A percentile compares a stretch with the other conserved stretches of the same genome.
Evolutionary conservation across 35 echinoderm and acorn worm genomes (phyloP).

Genomic region (Heliocidaris erythrogramma): DNA sequence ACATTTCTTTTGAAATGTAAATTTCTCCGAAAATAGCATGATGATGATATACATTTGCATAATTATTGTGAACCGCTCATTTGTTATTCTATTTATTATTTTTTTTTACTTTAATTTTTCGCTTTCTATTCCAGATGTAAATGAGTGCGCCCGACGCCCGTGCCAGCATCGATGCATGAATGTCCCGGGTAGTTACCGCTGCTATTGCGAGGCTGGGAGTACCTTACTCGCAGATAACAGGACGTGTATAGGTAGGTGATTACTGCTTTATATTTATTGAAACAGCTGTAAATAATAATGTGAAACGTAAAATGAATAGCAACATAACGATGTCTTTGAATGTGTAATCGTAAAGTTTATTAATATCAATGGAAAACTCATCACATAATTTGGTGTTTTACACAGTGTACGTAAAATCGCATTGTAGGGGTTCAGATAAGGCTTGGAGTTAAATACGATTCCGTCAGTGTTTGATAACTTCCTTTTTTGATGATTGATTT

Average conservation of each 20-base stretch:
- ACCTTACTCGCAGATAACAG: conserved; percentile 63
- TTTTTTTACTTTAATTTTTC: neutral
- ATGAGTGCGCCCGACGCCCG: conserved; percentile 82
- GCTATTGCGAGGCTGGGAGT: conserved; percentile 93
- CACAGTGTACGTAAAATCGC: too few relatives aligned
- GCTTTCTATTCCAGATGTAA: conserved; percentile 72
- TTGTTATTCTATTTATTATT: neutral
- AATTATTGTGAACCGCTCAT: neutral
- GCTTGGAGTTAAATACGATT: too few relatives aligned
- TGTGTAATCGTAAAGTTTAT: too few relatives aligned
- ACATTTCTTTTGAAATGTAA: neutral
- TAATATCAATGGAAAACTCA: too few relatives aligned
- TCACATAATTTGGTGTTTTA: too few relatives aligned
- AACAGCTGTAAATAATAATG: too few relatives aligned
- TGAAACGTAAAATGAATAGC: too few relatives aligned
- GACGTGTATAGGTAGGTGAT: conserved; percentile 21
- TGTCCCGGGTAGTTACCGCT: conserved; percentile 83
- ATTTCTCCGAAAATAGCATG: neutral
- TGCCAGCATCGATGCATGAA: conserved; percentile 98
- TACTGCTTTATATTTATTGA: too few relatives aligned
- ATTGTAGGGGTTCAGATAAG: too few relatives aligned
- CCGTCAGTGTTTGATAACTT: too few relatives aligned
- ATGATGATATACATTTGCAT: neutral
- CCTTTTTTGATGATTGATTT: too few relatives aligned
- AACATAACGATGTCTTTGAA: too few relatives aligned